Conservation (phyloP, 2,113 vertebrate species). For the Halcyon senegalensis region DNA sequence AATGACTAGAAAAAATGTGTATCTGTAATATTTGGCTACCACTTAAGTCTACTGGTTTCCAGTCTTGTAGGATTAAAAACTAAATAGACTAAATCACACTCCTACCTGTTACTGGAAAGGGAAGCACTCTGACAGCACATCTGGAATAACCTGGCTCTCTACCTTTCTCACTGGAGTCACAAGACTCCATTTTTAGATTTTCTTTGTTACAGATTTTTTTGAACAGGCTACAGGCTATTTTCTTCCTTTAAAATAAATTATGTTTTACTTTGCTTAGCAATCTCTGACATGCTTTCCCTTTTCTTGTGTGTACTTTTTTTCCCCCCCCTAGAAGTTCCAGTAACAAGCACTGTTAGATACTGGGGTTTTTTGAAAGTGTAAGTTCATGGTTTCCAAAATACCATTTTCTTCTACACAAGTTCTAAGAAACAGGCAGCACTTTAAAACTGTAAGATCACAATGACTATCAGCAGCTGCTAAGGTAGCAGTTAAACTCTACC, state of each 20-base stretch:
- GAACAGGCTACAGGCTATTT: neutral
- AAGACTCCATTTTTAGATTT: neutral
- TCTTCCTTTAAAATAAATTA: neutral
- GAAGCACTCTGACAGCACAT: neutral
- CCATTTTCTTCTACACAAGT: neutral
- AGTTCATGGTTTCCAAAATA: neutral
- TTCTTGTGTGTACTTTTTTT: neutral
- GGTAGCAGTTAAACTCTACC: neutral
- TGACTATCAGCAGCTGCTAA: neutral
- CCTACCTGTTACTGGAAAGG: neutral
- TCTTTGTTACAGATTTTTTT: neutral
- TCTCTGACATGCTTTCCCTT: neutral
- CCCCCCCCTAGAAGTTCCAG: neutral
- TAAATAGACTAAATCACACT: neutral
- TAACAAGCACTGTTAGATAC: neutral
- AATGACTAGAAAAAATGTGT: neutral
- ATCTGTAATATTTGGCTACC: neutral
- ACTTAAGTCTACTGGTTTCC: neutral
- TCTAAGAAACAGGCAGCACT: neutral
- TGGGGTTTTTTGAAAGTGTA: rapidly evolving
- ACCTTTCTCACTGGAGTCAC: neutral
- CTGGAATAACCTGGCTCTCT: neutral
- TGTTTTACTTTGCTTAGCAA: neutral
- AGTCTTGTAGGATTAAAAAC: neutral
- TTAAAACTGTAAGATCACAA: neutral